These are phyloP conservation scores for Drosophila guanche DNA, from an alignment of 1,140 invertebrate species.

Conservation along the genomic window DNA sequence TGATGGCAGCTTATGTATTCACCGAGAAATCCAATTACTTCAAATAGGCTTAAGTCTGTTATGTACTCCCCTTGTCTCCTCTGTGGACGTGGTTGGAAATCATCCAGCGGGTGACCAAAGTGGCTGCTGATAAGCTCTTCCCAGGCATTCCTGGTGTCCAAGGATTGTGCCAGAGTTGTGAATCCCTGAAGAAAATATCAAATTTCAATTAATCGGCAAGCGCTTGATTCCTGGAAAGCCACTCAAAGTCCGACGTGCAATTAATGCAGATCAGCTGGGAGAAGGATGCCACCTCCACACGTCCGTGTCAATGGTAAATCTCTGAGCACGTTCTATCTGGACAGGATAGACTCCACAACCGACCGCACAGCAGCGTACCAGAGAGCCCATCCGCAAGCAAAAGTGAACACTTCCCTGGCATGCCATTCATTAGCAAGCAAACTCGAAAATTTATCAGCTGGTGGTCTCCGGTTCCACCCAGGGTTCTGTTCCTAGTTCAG, in stretches of 20 bases:
- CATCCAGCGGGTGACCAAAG: no score
- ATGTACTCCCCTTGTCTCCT: no score
- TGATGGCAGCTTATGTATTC: conserved; percentile 16
- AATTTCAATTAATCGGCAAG: no score
- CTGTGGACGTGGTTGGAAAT: neutral
- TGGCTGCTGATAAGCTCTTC: no score
- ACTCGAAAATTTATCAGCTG: conserved; percentile 70
- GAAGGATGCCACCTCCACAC: conserved; percentile 22
- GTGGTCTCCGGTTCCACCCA: conserved; percentile 7
- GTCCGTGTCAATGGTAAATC: conserved; percentile 7
- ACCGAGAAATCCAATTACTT: conserved; percentile 32
- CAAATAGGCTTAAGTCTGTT: conserved; percentile 33
- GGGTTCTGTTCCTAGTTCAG: neutral
- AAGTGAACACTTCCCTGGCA: conserved; percentile 43
- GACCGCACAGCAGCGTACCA: no score
- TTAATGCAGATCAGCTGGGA: conserved; percentile 50
- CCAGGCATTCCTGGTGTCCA: no score
- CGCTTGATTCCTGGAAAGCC: conserved; percentile 27
- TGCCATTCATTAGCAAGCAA: conserved; percentile 71
- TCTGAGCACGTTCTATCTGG: neutral
- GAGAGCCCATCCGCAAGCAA: conserved; percentile 4
- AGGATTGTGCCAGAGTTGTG: no score
- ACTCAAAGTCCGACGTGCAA: conserved; percentile 68
- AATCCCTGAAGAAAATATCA: no score
- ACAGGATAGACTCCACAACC: neutral